phyloP scores from a whole-genome alignment of 2,888 invertebrate genomes.

The Nemotelus pantherinus region DNA sequence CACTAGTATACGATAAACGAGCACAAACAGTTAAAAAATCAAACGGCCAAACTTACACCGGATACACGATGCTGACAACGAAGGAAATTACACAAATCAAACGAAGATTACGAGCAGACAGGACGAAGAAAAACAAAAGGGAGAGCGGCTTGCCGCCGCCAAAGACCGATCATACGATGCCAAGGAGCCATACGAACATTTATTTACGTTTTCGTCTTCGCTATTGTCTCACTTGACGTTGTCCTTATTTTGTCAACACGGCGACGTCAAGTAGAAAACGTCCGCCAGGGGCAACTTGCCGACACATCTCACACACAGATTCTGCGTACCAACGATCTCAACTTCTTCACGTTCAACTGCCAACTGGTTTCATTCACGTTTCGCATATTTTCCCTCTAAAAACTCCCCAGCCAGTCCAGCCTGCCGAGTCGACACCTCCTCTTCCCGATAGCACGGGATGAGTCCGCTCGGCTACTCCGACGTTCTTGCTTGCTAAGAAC shows the following conservation, averaged over 20 bases:
- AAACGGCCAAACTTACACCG: conserved; percentile 23
- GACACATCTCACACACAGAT: conserved; percentile 45
- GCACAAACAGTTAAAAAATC: conserved; percentile 21
- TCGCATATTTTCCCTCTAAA: conserved; percentile 33
- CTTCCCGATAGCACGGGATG: conserved; percentile 12
- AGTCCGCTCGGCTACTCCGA: neutral
- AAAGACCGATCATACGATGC: conserved; percentile 32
- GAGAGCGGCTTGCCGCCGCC: conserved; percentile 30
- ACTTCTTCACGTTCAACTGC: conserved; percentile 63
- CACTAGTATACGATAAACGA: conserved; percentile 25
- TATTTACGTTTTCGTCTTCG: conserved; percentile 24
- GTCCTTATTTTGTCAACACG: conserved; percentile 42
- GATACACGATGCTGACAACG: conserved; percentile 29
- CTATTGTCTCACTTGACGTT: conserved; percentile 13
- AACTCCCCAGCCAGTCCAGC: conserved; percentile 23
- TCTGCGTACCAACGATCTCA: conserved; percentile 59
- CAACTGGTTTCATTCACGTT: conserved; percentile 59
- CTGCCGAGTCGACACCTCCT: conserved; percentile 7
- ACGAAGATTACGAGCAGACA: conserved; percentile 16
- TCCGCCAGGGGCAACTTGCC: conserved; percentile 30
- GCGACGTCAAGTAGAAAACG: conserved; percentile 14
- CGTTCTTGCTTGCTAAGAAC: neutral
- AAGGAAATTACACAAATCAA: conserved; percentile 23
- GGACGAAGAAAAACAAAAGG: conserved; percentile 30
- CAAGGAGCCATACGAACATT: conserved; percentile 23